Conservation (phyloP, 2,797 vertebrate species). For the Lateolabrax maculatus region DNA sequence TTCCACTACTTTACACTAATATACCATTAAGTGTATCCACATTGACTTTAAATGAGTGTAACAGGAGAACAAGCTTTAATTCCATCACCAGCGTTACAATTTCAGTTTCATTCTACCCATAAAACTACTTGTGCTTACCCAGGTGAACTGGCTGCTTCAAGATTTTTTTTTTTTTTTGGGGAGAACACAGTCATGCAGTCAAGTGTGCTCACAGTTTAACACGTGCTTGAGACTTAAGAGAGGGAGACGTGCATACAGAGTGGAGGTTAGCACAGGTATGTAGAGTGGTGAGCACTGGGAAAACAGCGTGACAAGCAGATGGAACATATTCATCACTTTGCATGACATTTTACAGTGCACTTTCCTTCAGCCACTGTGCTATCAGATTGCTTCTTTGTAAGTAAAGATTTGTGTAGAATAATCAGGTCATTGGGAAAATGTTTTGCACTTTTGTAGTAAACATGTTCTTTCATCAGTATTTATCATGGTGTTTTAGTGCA, state of each 20-base stretch:
- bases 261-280: conserved; percentile 77
- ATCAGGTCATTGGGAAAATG: not conserved
- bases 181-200: conserved; percentile 73
- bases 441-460: not conserved
- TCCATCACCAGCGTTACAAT: not conserved
- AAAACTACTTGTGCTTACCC: conserved; percentile 29
- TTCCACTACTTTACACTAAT: not conserved
- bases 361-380: not conserved
- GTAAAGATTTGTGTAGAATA: not conserved
- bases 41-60: not conserved
- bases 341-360: not conserved
- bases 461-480: not conserved
- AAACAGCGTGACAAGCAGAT: conserved; percentile 42
- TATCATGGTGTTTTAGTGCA: not conserved
- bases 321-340: conserved; percentile 20
- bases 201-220: conserved; percentile 81
- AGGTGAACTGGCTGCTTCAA: not conserved
- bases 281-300: conserved; percentile 42
- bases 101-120: not conserved
- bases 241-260: conserved; percentile 74
- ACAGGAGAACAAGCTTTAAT: not conserved
- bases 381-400: not conserved
- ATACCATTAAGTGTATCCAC: not conserved
- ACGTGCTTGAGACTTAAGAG: conserved; percentile 85
- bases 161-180: conserved; percentile 22